These are phyloP conservation scores for Ophion costatus DNA, from an alignment of 2,888 invertebrate genomes.

Conservation along the genomic window DNA sequence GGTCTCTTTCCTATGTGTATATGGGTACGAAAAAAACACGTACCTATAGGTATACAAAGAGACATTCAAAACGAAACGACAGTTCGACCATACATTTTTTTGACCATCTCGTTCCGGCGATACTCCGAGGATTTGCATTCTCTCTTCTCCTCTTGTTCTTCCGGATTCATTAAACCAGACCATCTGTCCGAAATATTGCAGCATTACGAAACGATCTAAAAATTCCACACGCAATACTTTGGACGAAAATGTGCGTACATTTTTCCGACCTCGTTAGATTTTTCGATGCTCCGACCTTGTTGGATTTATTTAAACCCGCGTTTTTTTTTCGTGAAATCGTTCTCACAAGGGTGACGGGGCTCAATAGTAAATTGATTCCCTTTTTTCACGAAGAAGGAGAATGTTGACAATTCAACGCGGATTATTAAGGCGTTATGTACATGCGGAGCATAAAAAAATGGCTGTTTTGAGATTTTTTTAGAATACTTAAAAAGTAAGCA, in stretches of 20 bases:
- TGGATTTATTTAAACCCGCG: too few relatives aligned
- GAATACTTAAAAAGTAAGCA: too few relatives aligned
- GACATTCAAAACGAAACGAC: not conserved
- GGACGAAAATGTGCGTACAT: not conserved
- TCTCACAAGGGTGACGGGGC: not conserved
- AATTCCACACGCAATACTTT: not conserved
- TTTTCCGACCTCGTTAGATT: too few relatives aligned
- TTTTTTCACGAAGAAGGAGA: too few relatives aligned
- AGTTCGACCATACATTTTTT: constrained; percentile 35
- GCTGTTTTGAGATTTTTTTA: too few relatives aligned
- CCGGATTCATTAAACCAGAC: constrained; percentile 30
- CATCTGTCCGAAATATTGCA: constrained; percentile 42
- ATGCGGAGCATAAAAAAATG: too few relatives aligned
- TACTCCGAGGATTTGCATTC: constrained; percentile 50
- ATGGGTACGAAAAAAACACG: too few relatives aligned
- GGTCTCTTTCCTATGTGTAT: not conserved
- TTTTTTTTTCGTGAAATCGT: not conserved
- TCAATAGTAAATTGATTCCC: too few relatives aligned
- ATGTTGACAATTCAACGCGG: too few relatives aligned
- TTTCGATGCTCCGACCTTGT: too few relatives aligned
- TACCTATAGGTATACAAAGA: not conserved
- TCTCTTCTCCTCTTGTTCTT: constrained; percentile 9
- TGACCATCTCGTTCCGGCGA: constrained; percentile 19
- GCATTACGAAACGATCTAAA: constrained; percentile 1
- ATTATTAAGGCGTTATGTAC: too few relatives aligned